Conservation (phyloP, 2,113 vertebrate species). For the Eulacestoma nigropectus region DNA sequence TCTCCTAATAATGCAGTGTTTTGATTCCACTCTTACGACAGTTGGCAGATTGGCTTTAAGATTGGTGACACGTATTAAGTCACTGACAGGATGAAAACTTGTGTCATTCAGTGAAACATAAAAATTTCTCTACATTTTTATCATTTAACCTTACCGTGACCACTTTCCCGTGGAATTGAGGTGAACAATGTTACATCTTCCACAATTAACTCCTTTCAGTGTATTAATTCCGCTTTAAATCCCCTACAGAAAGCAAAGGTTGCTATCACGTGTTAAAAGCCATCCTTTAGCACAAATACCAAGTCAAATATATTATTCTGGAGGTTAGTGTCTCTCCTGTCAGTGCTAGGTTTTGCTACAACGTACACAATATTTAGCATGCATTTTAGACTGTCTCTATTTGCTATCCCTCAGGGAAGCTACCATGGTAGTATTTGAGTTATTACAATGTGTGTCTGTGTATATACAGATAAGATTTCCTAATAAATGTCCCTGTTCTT, state of each 20-base stretch:
- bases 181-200: not conserved
- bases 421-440: not conserved
- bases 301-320: not conserved
- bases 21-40: not conserved
- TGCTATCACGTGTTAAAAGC: not conserved
- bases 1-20: not conserved
- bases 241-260: not conserved
- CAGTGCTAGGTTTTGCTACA: not conserved
- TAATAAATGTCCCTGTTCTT: not conserved
- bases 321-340: not conserved
- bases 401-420: not conserved
- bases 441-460: not conserved
- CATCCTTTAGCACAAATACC: not conserved
- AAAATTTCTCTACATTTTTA: not conserved
- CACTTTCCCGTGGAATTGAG: fast-evolving
- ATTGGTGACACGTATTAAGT: not conserved
- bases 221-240: not conserved
- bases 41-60: not conserved
- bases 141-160: not conserved
- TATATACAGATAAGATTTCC: not conserved
- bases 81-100: not conserved
- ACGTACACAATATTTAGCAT: not conserved
- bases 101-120: not conserved
- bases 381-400: not conserved
- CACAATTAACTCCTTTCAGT: not conserved